These are phyloP conservation scores for Asobara japonica DNA, from an alignment of 1,140 invertebrate species.

Conservation along the genomic window DNA sequence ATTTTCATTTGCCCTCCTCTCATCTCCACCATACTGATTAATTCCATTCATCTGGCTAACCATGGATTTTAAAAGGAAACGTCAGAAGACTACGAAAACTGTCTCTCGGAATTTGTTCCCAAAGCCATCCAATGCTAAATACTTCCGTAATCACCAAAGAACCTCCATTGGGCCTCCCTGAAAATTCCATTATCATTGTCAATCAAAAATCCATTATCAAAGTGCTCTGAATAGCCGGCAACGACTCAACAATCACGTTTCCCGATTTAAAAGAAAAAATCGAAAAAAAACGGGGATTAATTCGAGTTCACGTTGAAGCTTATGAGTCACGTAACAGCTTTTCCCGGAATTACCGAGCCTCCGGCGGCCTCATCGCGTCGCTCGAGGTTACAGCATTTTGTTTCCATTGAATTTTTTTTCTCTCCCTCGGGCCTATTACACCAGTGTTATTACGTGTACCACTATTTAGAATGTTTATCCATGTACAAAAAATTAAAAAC, in stretches of 20 bases:
- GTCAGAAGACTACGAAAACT: no score
- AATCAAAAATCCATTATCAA: background rate
- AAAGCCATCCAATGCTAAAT: no score
- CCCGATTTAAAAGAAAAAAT: background rate
- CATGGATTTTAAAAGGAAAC: no score
- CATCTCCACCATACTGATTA: no score
- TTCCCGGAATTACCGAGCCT: constrained; percentile 2
- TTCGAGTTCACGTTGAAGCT: constrained; percentile 8
- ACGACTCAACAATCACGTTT: background rate
- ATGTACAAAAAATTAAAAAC: background rate
- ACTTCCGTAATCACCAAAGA: no score
- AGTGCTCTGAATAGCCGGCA: background rate
- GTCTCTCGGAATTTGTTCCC: no score
- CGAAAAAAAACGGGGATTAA: background rate
- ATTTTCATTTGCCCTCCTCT: no score
- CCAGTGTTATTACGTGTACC: background rate
- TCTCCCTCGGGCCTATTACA: background rate
- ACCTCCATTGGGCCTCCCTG: no score
- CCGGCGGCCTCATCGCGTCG: background rate
- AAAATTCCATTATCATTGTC: background rate
- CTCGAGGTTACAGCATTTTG: constrained; percentile 6
- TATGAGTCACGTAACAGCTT: constrained; percentile 11
- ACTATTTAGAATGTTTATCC: background rate
- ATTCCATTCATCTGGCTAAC: no score
- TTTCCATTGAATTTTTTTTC: background rate